Evolutionary conservation across 2,797 vertebrate genomes (phyloP), one percentile per base, ranked within the genome.

Genomic region (Calcarius lapponicus): DNA sequence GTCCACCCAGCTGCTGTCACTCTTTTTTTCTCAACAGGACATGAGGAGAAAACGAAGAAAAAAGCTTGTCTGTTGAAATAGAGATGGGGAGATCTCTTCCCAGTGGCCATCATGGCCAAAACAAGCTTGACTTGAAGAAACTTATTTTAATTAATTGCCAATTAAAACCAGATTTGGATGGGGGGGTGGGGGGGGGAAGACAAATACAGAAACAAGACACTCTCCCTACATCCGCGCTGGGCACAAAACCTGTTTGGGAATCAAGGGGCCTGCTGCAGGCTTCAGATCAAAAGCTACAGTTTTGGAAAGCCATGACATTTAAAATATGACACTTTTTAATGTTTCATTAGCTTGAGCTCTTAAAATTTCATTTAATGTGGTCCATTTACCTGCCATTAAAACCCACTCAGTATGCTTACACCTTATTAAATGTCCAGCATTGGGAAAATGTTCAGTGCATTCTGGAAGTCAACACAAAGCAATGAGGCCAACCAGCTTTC

Each of bases 191-290:
- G 2, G 1, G 22, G 15, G 11, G 7, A 19, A 48, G 17, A 61
- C 10, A 66, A 47, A n/a, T 6, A 13, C 7, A 12, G 22, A 81
- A 81, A 34, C 7, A 50, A 22, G 18, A 20, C 4, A 4, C 13
- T 25, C 0, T 8, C 7, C 2, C 5, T 20, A 13, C 4, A 4
- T 13, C 3, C 1, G 6, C 0, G 0, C 6, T 16, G 1, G 0
- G 12, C 2, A 4, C 34, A 47, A 34, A 36, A 57, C 11, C 3
- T 43, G 3, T 47, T 51, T 47, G 6, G 81, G 67, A 92, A 62
- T 72, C 11, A 42, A 47, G 7, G 7, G 70, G 17, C 24, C 6
- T 70, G 31, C 26, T 56, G 19, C 13, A 58, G n/a, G 31, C 26
- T 56, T 17, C 13, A 58, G n/a, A 61, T 57, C 19, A 42, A 72